phyloP scores from a whole-genome alignment of 2,113 vertebrate species.

The Pterocles orientalis region DNA sequence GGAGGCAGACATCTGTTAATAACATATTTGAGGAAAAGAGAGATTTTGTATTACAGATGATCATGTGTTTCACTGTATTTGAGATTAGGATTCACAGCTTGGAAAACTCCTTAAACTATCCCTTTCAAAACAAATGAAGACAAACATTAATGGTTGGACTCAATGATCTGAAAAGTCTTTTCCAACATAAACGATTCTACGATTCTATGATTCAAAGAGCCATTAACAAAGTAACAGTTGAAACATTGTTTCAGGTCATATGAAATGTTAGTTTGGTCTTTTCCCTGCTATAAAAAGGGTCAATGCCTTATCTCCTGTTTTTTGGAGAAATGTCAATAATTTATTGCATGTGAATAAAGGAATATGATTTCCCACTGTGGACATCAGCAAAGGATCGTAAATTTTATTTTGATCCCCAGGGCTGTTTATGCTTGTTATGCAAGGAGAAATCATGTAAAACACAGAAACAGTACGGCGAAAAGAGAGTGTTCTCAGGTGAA shows the following conservation, averaged over 20 bases:
- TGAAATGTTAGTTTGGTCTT: not conserved
- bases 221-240: not conserved
- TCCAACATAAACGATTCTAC: not conserved
- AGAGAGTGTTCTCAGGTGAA: not conserved
- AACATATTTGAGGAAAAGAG: not conserved
- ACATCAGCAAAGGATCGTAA: not conserved
- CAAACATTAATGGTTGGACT: not conserved
- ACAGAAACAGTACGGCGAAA: not conserved
- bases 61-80: not conserved
- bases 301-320: not conserved
- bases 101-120: not conserved
- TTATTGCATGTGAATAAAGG: not conserved
- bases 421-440: not conserved
- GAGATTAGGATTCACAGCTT: not conserved
- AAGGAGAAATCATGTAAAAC: not conserved
- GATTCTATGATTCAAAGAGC: not conserved
- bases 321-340: not conserved
- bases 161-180: not conserved
- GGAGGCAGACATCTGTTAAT: constrained; percentile 23
- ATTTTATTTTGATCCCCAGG: not conserved
- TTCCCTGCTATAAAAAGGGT: not conserved
- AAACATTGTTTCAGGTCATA: not conserved
- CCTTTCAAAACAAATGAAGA: not conserved
- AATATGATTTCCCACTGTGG: not conserved
- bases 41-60: not conserved